Conservation (phyloP, 2,888 invertebrate genomes). For the Cheilosia scutellata region DNA sequence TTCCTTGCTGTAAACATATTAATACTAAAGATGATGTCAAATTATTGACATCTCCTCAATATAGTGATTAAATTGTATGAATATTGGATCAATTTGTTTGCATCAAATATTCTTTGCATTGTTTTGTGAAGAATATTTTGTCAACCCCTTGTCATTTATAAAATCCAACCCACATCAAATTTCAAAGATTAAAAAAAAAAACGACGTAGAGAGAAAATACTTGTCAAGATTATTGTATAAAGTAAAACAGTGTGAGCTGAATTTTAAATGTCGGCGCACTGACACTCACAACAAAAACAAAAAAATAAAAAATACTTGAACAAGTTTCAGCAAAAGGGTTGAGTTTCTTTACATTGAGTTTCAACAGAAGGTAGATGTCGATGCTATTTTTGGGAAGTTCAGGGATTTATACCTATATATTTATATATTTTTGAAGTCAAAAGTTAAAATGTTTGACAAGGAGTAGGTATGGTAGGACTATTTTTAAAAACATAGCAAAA, state of each 20-base stretch:
- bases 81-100: background rate
- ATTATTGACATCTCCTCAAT: slow-evolving; percentile 26
- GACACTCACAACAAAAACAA: background rate
- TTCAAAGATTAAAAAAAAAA: background rate
- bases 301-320: too few species aligned
- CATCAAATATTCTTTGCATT: background rate
- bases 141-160: slow-evolving; percentile 25
- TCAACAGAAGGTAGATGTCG: background rate
- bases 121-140: slow-evolving; percentile 13
- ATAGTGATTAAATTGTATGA: slow-evolving; percentile 35
- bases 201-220: background rate
- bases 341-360: background rate
- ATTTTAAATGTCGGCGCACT: background rate
- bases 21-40: slow-evolving; percentile 13
- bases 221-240: slow-evolving; percentile 13
- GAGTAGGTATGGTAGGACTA: background rate
- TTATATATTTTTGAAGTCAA: background rate
- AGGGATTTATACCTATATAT: background rate
- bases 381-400: background rate
- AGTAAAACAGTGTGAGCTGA: background rate
- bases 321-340: background rate
- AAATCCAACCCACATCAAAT: slow-evolving; percentile 6
- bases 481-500: background rate
- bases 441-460: background rate
- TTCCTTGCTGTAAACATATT: background rate